Evolutionary conservation across 2,113 vertebrate species (phyloP).

Genomic region (Stomatorhinus ivindoensis): DNA sequence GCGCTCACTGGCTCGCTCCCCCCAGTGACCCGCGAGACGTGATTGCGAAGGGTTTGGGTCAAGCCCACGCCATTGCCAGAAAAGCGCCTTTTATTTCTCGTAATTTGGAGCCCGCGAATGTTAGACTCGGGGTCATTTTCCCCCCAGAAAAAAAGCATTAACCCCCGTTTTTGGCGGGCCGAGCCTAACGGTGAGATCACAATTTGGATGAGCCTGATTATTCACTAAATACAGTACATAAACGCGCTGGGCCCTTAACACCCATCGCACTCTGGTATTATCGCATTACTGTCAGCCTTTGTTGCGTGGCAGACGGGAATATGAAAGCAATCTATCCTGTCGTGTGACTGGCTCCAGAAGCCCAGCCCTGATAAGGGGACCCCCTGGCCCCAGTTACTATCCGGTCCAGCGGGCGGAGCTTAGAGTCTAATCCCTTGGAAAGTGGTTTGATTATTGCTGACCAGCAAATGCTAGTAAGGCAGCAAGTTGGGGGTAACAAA

Average conservation of each 20-base stretch:
- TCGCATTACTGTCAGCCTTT: slow-evolving; percentile 83
- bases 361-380: slow-evolving; percentile 90
- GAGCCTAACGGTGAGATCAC: slow-evolving; percentile 82
- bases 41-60: not conserved
- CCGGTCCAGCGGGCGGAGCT: slow-evolving; percentile 89
- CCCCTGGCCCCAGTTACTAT: slow-evolving; percentile 85
- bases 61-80: not conserved
- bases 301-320: slow-evolving; percentile 85
- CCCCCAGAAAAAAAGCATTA: slow-evolving; percentile 67
- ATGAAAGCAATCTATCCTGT: slow-evolving; percentile 95
- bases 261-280: slow-evolving; percentile 80
- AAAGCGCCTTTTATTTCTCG: not conserved
- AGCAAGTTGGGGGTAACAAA: not conserved
- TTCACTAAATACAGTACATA: slow-evolving; percentile 86
- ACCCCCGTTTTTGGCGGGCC: slow-evolving; percentile 79
- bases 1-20: slow-evolving; percentile 59
- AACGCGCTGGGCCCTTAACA: slow-evolving; percentile 81
- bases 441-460: slow-evolving; percentile 94
- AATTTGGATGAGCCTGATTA: slow-evolving; percentile 88
- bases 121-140: slow-evolving; percentile 3
- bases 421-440: slow-evolving; percentile 88
- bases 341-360: slow-evolving; percentile 87
- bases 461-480: slow-evolving; percentile 77
- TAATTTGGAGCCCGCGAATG: slow-evolving; percentile 9
- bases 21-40: slow-evolving; percentile 28